Evolutionary conservation across 2,888 invertebrate genomes (phyloP).

Genomic region (Nomada fucata): DNA sequence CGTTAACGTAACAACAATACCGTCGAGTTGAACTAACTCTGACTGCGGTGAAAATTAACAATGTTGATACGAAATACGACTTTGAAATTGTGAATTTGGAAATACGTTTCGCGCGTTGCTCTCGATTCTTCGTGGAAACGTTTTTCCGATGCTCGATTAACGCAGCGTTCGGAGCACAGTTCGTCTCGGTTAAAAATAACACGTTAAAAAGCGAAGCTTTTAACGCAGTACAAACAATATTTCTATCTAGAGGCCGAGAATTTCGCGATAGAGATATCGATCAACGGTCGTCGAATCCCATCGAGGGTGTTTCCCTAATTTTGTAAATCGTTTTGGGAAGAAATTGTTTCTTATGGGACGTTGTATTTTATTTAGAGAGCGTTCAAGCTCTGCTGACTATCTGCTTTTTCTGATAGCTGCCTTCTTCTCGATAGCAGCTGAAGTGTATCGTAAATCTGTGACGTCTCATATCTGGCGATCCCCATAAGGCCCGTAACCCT

Average conservation of each 20-base stretch:
- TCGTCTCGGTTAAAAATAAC: conserved; percentile 3
- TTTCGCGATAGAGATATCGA: not conserved
- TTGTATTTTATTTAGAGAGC: too few species aligned
- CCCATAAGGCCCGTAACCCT: not conserved
- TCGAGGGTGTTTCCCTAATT: too few species aligned
- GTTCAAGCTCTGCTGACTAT: conserved; percentile 15
- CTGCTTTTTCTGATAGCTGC: not conserved
- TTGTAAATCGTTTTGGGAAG: not conserved
- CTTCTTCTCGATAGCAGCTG: conserved; percentile 5
- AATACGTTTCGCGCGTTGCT: too few species aligned
- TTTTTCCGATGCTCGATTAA: not conserved
- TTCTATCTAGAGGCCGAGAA: not conserved
- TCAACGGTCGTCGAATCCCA: not conserved
- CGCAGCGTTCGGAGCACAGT: not conserved
- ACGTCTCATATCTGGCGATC: not conserved
- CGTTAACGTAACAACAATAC: not conserved
- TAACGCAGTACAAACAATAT: not conserved
- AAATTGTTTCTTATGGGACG: too few species aligned
- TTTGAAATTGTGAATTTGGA: not conserved
- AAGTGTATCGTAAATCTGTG: conserved; percentile 20
- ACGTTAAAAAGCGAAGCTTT: conserved; percentile 6
- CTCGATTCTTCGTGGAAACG: too few species aligned
- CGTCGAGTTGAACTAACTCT: too few species aligned
- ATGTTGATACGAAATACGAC: too few species aligned
- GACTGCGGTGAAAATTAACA: too few species aligned